A percentile compares a stretch with the other conserved stretches of the same genome.
phyloP scores from a whole-genome alignment of 2,113 vertebrate species.

The Accipiter cooperii region DNA sequence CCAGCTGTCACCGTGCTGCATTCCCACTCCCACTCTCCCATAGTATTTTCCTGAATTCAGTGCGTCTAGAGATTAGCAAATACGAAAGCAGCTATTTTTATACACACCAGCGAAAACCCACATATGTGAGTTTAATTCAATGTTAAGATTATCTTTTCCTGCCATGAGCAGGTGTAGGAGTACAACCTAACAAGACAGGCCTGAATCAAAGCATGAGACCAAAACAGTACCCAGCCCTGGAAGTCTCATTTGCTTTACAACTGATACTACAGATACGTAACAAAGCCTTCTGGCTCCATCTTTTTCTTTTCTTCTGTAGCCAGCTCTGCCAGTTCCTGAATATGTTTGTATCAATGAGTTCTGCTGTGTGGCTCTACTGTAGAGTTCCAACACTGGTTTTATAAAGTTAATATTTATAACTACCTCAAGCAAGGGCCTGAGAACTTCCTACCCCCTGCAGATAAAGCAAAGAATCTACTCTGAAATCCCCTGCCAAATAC shows the following conservation, averaged over 20 bases:
- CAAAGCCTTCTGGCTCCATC: fast-evolving
- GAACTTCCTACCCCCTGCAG: neutral
- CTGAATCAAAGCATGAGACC: neutral
- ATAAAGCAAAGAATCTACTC: conserved; percentile 2
- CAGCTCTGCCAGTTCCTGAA: neutral
- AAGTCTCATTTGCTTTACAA: neutral
- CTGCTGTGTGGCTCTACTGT: neutral
- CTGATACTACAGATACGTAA: neutral
- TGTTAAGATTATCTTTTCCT: neutral
- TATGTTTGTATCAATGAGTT: neutral
- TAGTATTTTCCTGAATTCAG: neutral
- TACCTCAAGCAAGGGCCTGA: neutral
- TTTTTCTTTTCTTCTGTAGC: neutral
- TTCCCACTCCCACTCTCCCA: neutral
- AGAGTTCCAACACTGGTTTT: neutral
- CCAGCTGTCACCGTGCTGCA: neutral
- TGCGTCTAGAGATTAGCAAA: neutral
- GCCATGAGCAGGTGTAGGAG: neutral
- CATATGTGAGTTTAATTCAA: neutral
- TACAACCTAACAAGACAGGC: neutral
- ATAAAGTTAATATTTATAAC: conserved; percentile 36
- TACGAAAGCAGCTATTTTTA: neutral
- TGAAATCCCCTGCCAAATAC: neutral
- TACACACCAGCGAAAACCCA: neutral
- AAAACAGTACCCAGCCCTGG: neutral